Conservation (phyloP, 2,888 invertebrate species). For the Cryptosula pallasiana region DNA sequence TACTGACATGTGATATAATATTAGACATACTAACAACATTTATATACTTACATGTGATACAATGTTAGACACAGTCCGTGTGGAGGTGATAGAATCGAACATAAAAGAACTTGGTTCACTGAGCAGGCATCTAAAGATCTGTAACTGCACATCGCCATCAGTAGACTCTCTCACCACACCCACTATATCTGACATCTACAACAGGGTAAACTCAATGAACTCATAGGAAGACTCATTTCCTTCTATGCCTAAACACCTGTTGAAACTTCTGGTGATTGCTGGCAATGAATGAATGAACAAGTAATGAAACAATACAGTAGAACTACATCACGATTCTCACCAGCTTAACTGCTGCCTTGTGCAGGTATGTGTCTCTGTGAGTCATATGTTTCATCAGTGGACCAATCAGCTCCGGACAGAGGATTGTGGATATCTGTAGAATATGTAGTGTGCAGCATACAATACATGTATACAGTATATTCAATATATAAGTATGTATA, state of each 20-base stretch:
- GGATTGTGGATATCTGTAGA: slow-evolving; percentile 21
- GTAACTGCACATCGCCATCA: slow-evolving; percentile 19
- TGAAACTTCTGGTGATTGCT: too few species aligned
- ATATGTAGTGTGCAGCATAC: too few species aligned
- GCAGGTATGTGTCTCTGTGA: slow-evolving; percentile 22
- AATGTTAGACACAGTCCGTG: slow-evolving; percentile 23
- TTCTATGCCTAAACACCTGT: too few species aligned
- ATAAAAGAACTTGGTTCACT: slow-evolving; percentile 22
- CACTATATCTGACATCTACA: slow-evolving; percentile 22
- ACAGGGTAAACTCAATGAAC: too few species aligned
- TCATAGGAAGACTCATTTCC: too few species aligned
- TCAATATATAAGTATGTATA: background rate
- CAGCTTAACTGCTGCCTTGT: slow-evolving; percentile 25
- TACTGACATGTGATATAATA: too few species aligned
- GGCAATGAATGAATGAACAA: too few species aligned
- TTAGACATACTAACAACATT: too few species aligned
- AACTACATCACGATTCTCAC: slow-evolving; percentile 24
- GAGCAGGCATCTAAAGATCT: slow-evolving; percentile 24
- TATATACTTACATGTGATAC: slow-evolving; percentile 27
- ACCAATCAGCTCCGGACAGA: slow-evolving; percentile 23
- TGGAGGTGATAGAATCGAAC: slow-evolving; percentile 24
- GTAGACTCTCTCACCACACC: background rate
- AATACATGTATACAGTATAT: background rate
- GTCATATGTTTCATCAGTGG: slow-evolving; percentile 23
- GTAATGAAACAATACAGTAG: too few species aligned